Base-by-base conservation (phyloP, 2,888 invertebrate genomes). In the Pediacus dermestoides region DNA sequence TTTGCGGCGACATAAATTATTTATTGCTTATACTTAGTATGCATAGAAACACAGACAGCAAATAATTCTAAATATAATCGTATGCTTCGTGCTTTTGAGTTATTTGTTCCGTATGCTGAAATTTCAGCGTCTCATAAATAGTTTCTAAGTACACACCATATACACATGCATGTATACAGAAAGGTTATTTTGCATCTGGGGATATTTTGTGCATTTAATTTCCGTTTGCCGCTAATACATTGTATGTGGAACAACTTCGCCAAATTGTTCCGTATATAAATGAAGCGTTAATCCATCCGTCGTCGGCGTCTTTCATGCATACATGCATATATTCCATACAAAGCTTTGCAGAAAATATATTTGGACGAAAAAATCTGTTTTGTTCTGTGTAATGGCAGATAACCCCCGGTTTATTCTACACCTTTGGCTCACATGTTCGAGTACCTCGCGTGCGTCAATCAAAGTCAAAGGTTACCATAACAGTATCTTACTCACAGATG, bases 251-350 rank as follows among this genome's bases (percentile, higher is more conserved):
- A 48, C 42, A 48, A 48, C n/a, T 54, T 55, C 50, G 51, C 49
- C 39, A 46, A 50, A 48, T 46, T 50, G 53, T 55, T 57, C 55
- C 54, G 58, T 59, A 58, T 59, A 55, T 59, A 57, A 60, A 59
- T 48, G 57, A 52, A 52, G 51, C 52, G 52, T 52, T 56, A 52
- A 50, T 55, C n/a, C n/a, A n/a, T n/a, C n/a, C n/a, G n/a, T n/a
- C n/a, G n/a, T n/a, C n/a, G n/a, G n/a, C n/a, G n/a, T n/a, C n/a
- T n/a, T n/a, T n/a, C n/a, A n/a, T n/a, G n/a, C n/a, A n/a, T n/a
- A n/a, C n/a, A n/a, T n/a, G n/a, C n/a, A n/a, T n/a, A n/a, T n/a
- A n/a, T n/a, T n/a, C n/a, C n/a, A n/a, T n/a, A n/a, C n/a, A n/a
- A n/a, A n/a, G n/a, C n/a, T n/a, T n/a, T n/a, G n/a, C n/a, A n/a